Conservation (phyloP, 2,888 invertebrate species). For the Nysson spinosus region DNA sequence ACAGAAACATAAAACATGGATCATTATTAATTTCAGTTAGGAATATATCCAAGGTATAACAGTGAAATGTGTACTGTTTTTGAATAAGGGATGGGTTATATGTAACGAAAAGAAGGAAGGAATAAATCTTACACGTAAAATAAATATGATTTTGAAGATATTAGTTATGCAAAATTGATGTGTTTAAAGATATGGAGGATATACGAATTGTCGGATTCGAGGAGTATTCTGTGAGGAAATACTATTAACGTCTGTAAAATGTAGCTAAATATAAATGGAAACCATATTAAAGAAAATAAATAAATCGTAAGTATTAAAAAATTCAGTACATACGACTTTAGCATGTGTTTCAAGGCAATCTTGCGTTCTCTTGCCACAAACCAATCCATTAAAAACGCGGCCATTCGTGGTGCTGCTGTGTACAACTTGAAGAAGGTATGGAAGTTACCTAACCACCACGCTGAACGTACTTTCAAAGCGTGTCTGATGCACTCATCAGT, state of each 20-base stretch:
- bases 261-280: conserved; percentile 1
- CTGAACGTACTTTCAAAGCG: conserved; percentile 92
- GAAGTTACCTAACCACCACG: conserved; percentile 96
- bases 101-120: too few relatives aligned
- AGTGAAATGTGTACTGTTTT: too few relatives aligned
- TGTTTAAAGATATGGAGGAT: too few relatives aligned
- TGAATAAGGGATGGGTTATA: too few relatives aligned
- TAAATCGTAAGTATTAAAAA: conserved; percentile 24
- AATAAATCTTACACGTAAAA: too few relatives aligned
- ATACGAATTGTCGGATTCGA: too few relatives aligned
- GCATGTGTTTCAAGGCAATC: conserved; percentile 92
- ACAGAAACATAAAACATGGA: too few relatives aligned
- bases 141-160: too few relatives aligned
- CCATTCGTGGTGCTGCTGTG: conserved; percentile 94
- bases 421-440: conserved; percentile 96
- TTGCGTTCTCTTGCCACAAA: conserved; percentile 97
- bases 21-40: too few relatives aligned
- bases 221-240: not conserved
- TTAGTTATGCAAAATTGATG: too few relatives aligned
- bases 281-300: conserved; percentile 1
- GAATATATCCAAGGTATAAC: too few relatives aligned
- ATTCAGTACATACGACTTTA: conserved; percentile 94
- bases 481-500: conserved; percentile 89
- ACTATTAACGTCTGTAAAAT: conserved; percentile 6
- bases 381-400: conserved; percentile 98